These are phyloP conservation scores for Enteromius afrohamiltoni DNA, from an alignment of 2,797 vertebrate genomes.

Conservation along the genomic window DNA sequence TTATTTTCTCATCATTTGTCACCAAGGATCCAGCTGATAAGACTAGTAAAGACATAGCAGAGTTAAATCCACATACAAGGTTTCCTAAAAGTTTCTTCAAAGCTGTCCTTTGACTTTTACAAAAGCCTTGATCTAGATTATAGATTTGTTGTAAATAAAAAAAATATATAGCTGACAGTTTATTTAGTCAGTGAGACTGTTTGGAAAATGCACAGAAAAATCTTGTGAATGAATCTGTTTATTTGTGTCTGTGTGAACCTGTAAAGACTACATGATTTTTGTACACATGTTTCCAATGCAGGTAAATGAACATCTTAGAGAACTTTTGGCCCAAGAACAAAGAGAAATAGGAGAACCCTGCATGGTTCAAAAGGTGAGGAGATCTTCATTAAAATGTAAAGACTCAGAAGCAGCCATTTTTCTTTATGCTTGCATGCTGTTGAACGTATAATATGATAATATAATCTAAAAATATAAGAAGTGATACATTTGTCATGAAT, in stretches of 20 bases:
- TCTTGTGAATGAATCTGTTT: background rate
- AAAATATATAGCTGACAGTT: background rate
- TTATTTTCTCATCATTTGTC: background rate
- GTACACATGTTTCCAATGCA: constrained; percentile 61
- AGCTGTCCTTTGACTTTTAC: background rate
- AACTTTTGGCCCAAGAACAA: constrained; percentile 90
- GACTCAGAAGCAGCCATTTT: background rate
- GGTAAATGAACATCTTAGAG: constrained; percentile 94
- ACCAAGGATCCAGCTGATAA: background rate
- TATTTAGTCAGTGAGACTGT: background rate
- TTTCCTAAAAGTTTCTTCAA: background rate
- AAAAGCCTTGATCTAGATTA: background rate
- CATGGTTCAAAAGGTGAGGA: constrained; percentile 77
- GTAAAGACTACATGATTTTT: background rate
- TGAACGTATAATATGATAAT: background rate
- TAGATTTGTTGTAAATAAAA: background rate
- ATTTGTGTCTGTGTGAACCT: background rate
- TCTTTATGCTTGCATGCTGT: background rate
- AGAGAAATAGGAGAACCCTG: constrained; percentile 80
- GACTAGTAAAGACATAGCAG: background rate
- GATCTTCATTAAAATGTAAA: background rate
- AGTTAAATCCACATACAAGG: background rate
- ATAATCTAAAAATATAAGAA: too few relatives aligned
- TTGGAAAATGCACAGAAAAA: background rate
- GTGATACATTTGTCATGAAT: too few relatives aligned